Evolutionary conservation across 2,113 vertebrate genomes (phyloP), one percentile per base, ranked within the genome.

Genomic region (Spheniscus mendiculus): DNA sequence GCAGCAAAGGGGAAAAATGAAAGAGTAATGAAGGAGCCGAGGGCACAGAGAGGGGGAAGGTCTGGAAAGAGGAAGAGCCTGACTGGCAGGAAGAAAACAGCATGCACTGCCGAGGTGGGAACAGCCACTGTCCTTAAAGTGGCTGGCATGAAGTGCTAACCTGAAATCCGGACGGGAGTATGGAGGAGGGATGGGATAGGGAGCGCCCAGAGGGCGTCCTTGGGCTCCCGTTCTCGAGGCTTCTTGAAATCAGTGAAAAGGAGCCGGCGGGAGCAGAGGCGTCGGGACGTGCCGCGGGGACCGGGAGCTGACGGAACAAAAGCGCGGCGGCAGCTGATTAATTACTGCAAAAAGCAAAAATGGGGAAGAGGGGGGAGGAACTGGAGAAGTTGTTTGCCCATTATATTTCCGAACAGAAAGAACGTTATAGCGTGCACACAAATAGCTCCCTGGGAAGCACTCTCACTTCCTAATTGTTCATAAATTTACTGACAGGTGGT

Each of bases 401-500:
- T 98, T 97, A 91, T 96, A 96, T 93, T 96, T 97, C 84, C 6
- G 79, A 97, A 83, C 92, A 96, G 96, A 98, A 96, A 91, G 93
- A 98, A 87, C 87, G 78, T 98, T 98, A 98, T 98, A 98, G 97
- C 82, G 74, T 20, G 61, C 30, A 22, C 86, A 67, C 97, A 98
- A 98, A 98, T 98, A 96, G 96, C 97, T 98, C 98, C 98, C 98
- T 96, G 95, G 98, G 97, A 98, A 98, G 97, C 96, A 95, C 97
- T 98, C 98, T 97, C 76, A 67, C 97, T 97, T 98, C 96, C 98
- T 98, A 98, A 98, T 98, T 98, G 98, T 98, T 98, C 98, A 98
- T 98, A 98, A 98, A 98, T 98, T 98, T 98, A 91, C 98, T 98
- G 98, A 98, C 98, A 98, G 98, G 98, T 98, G 98, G 97, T 98